Percentiles rank a stretch among this genome's conserved stretches.
phyloP scores from a whole-genome alignment of 1,140 invertebrate species.

The Drosophila pseudoobscura region DNA sequence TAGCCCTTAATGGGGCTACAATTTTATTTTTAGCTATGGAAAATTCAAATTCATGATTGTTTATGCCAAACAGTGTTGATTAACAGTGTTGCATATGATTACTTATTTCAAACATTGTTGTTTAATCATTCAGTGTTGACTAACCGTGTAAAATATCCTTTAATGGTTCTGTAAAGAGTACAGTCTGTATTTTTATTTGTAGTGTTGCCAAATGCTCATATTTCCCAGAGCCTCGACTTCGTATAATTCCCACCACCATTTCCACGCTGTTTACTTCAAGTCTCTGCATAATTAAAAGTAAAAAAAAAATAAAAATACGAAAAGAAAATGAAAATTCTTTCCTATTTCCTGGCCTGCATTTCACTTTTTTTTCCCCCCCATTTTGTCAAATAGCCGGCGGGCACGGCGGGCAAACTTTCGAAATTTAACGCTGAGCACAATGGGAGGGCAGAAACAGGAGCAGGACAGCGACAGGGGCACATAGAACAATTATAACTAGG shows the following conservation, averaged over 20 bases:
- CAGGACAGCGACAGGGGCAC: conserved; percentile 37
- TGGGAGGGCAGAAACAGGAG: too few relatives aligned
- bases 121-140: too few relatives aligned
- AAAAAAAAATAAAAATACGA: background rate
- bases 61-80: too few relatives aligned
- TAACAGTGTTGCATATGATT: too few relatives aligned
- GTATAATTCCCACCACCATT: background rate
- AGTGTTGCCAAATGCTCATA: background rate
- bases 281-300: conserved; percentile 40
- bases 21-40: too few relatives aligned
- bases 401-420: conserved; percentile 64
- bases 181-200: too few relatives aligned
- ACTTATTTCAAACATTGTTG: too few relatives aligned
- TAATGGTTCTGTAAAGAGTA: too few relatives aligned
- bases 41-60: too few relatives aligned
- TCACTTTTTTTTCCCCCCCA: conserved; percentile 40
- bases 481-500: conserved; percentile 69
- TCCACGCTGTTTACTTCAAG: conserved; percentile 13
- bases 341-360: conserved; percentile 45
- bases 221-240: background rate
- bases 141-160: too few relatives aligned
- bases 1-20: too few relatives aligned
- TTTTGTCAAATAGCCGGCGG: conserved; percentile 65
- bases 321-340: conserved; percentile 42
- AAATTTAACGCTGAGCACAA: conserved; percentile 79